phyloP scores from a whole-genome alignment of 1,140 invertebrate species.

The Cydia pomonella region DNA sequence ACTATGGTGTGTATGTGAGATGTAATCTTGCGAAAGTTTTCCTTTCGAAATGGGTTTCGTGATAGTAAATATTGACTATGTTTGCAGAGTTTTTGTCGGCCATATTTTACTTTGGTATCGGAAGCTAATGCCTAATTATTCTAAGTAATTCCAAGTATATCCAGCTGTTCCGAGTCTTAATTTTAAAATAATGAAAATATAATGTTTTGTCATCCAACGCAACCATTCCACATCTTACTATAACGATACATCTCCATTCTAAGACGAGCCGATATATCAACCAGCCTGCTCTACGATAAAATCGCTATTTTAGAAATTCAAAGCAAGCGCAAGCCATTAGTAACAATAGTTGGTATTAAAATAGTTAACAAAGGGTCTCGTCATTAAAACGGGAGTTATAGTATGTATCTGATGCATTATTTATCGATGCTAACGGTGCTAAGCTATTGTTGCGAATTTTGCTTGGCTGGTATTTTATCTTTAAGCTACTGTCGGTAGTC shows the following conservation, averaged over 20 bases:
- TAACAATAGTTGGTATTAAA: slow-evolving; percentile 30
- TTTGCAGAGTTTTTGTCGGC: slow-evolving; percentile 2
- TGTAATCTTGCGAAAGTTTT: neutral
- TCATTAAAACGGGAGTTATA: slow-evolving; percentile 41
- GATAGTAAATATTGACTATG: neutral
- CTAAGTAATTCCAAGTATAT: too few relatives aligned
- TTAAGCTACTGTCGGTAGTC: neutral
- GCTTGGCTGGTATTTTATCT: neutral
- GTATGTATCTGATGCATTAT: slow-evolving; percentile 49
- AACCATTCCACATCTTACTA: neutral
- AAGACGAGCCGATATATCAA: neutral
- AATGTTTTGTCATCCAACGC: neutral
- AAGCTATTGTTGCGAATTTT: slow-evolving; percentile 19
- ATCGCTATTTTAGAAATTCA: slow-evolving; percentile 33
- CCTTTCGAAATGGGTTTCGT: slow-evolving; percentile 5
- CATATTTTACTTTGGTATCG: neutral
- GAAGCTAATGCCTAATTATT: neutral
- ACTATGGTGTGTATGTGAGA: neutral
- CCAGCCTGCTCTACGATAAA: slow-evolving; percentile 9
- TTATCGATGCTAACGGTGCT: slow-evolving; percentile 45
- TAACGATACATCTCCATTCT: slow-evolving; percentile 2
- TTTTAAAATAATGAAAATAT: neutral
- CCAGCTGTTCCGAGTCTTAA: neutral
- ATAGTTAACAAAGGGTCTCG: slow-evolving; percentile 44
- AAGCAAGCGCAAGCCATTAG: slow-evolving; percentile 30